Evolutionary conservation across 2,888 invertebrate species (phyloP), one percentile per base, ranked within the genome.

Genomic region (Dryadula phaetusa): DNA sequence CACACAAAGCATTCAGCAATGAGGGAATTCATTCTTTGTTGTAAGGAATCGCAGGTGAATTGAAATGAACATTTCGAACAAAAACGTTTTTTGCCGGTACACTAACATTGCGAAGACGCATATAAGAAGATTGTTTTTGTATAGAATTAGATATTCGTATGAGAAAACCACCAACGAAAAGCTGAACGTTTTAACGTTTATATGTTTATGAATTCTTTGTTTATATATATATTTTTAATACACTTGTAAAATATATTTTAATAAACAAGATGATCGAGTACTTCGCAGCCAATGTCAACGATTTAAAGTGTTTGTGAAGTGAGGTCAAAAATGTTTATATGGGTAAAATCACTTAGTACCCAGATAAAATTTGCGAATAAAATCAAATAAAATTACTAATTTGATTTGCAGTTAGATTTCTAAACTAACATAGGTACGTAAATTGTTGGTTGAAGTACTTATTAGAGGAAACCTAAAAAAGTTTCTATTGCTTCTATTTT

Each of bases 1-100:
- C 54, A 54, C 18, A 53, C 54, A 54, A 62, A 68, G 61, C 64
- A 64, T 64, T 68, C 61, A 61, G 32, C 64, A 47, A 61, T 37
- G 61, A 56, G 47, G 28, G 54, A 42, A 56, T 67, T 60, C 63
- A 63, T 61, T 64, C 53, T 64, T 67, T 67, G 64, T 67, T 64
- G 40, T 37, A 62, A 64, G 53, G 60, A 49, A 67, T 60, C 46
- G 53, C 56, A 67, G 67, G 64, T 53, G 60, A 67, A 62, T 67
- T 56, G 58, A 67, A 64, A 61, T 67, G 58, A 64, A 60, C 64
- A 54, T 60, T 61, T 61, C 63, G 32, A 67, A 64, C 46, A 53
- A 64, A 64, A 46, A 20, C 14, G 28, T 58, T 64, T 53, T 64
- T 64, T 58, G 28, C 16, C 25, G 44, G 44, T 44, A 42, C 20